Conservation (phyloP, 2,888 invertebrate species). For the Tetragonula carbonaria region DNA sequence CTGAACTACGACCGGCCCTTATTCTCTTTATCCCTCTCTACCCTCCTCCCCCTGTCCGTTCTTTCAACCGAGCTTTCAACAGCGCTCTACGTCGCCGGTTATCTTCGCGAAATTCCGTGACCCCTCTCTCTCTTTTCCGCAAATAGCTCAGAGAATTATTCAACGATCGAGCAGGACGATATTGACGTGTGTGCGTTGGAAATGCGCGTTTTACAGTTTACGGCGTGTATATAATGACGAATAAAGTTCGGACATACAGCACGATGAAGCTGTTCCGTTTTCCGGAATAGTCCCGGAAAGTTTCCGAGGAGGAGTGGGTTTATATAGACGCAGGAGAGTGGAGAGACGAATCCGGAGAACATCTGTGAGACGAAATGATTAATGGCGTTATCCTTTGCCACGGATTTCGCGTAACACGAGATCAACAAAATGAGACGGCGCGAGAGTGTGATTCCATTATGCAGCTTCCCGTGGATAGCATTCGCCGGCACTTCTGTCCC, state of each 20-base stretch:
- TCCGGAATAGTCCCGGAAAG: not conserved
- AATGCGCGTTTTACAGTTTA: not conserved
- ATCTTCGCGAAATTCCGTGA: constrained; percentile 49
- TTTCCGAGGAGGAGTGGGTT: not conserved
- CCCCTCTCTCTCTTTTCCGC: not conserved
- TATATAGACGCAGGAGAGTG: not conserved
- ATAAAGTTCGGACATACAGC: not conserved
- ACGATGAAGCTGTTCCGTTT: constrained; percentile 7
- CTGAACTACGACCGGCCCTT: constrained; percentile 78
- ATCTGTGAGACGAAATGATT: constrained; percentile 63
- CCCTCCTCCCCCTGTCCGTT: constrained; percentile 28
- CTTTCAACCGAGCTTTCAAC: constrained; percentile 19
- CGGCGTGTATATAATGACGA: not conserved
- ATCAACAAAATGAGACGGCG: constrained; percentile 47
- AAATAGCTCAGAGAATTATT: constrained; percentile 13
- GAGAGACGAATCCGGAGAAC: constrained; percentile 8
- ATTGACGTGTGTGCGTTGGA: not conserved
- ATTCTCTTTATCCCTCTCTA: constrained; percentile 51
- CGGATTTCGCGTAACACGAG: constrained; percentile 67
- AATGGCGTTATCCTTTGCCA: constrained; percentile 56
- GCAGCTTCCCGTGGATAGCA: constrained; percentile 8
- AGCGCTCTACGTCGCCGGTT: constrained; percentile 11
- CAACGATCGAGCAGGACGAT: constrained; percentile 1
- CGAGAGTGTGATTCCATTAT: constrained; percentile 50
- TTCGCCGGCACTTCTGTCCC: constrained; percentile 13